Percentiles rank a stretch among this genome's conserved stretches.
Evolutionary conservation across 2,888 invertebrate species (phyloP).

Genomic region (Leptothorax acervorum): DNA sequence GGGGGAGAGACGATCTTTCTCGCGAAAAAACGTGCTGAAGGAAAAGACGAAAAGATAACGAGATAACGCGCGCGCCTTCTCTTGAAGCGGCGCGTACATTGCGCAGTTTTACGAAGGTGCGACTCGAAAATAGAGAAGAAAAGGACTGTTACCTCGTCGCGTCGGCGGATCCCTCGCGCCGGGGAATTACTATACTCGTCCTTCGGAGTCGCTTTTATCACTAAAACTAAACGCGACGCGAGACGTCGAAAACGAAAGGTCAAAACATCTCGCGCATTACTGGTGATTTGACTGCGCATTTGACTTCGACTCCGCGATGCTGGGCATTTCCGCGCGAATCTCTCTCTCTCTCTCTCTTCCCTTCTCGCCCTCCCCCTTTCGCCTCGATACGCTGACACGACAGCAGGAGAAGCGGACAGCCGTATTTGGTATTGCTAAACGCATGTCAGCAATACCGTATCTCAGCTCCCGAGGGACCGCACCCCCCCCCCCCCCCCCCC

Average conservation of each 20-base stretch:
- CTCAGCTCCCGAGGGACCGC: constrained; percentile 7
- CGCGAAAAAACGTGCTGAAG: neutral
- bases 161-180: no score
- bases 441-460: neutral
- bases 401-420: neutral
- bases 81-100: neutral
- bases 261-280: constrained; percentile 15
- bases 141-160: neutral
- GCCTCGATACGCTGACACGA: neutral
- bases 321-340: neutral
- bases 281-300: constrained; percentile 6
- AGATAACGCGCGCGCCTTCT: neutral
- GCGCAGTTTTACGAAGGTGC: neutral
- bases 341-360: neutral
- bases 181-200: neutral
- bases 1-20: neutral
- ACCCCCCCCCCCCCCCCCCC: neutral
- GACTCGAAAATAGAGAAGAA: neutral
- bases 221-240: neutral
- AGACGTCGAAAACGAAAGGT: neutral
- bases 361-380: neutral
- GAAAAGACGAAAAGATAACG: neutral
- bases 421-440: neutral
- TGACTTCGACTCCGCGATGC: neutral
- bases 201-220: neutral